phyloP scores from a whole-genome alignment of 2,888 invertebrate genomes.

The Uloborus plumipes region DNA sequence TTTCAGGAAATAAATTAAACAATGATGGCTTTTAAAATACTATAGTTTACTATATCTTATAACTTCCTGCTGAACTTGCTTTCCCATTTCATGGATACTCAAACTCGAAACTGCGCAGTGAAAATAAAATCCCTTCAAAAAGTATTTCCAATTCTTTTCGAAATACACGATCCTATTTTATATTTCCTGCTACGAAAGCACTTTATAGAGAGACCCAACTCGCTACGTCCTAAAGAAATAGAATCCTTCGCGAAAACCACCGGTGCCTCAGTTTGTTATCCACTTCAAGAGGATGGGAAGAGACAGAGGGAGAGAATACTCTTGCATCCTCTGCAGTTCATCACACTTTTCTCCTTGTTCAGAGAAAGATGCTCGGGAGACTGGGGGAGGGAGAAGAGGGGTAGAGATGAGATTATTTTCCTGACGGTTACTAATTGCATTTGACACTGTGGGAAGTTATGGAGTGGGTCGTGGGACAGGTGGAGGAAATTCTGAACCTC shows the following conservation, averaged over 20 bases:
- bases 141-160: too few species aligned
- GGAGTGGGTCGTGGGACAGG: too few species aligned
- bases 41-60: too few species aligned
- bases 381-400: constrained; percentile 18
- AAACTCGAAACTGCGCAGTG: too few species aligned
- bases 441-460: too few species aligned
- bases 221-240: not conserved
- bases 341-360: constrained; percentile 24
- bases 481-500: too few species aligned
- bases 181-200: not conserved
- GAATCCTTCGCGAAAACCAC: constrained; percentile 13
- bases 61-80: too few species aligned
- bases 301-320: not conserved
- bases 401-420: constrained; percentile 39
- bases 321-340: constrained; percentile 26
- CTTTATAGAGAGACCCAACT: not conserved
- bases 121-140: too few species aligned
- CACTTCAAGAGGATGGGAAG: constrained; percentile 7
- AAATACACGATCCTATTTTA: too few species aligned
- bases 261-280: constrained; percentile 28
- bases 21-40: too few species aligned
- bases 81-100: too few species aligned
- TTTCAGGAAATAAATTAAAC: too few species aligned
- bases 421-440: constrained; percentile 50
- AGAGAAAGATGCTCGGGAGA: constrained; percentile 38